Conservation (phyloP, 2,113 vertebrate species). For the Bos javanicus region DNA sequence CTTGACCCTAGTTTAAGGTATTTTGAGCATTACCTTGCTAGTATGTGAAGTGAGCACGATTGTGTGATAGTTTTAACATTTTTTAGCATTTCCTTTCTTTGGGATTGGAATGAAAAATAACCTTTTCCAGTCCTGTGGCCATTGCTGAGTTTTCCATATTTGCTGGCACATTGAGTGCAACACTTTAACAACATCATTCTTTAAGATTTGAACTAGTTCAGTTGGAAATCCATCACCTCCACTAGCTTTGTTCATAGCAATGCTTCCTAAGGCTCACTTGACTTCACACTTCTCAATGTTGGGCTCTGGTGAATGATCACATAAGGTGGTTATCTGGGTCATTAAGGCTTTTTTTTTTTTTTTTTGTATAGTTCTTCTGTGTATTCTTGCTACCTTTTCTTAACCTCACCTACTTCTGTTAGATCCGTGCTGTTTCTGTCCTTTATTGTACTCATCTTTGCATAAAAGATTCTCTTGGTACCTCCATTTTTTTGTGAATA, state of each 20-base stretch:
- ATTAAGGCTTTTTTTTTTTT: neutral
- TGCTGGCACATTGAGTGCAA: neutral
- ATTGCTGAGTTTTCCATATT: neutral
- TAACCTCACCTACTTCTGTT: neutral
- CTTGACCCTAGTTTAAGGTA: neutral
- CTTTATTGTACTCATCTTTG: neutral
- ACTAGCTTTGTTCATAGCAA: neutral
- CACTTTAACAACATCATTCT: neutral
- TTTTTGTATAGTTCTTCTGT: neutral
- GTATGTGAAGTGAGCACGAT: neutral
- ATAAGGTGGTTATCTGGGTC: neutral
- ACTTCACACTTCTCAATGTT: neutral
- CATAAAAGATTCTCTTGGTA: neutral
- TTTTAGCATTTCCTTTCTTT: neutral
- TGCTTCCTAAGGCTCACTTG: neutral
- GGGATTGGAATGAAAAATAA: neutral
- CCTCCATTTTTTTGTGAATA: neutral
- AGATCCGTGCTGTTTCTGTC: neutral
- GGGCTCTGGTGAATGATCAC: neutral
- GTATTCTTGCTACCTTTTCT: neutral
- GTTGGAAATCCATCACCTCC: neutral
- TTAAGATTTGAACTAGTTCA: neutral
- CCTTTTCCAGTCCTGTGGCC: neutral
- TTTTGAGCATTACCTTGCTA: neutral
- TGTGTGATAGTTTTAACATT: neutral